Percentiles rank a stretch among this genome's conserved stretches.
Evolutionary conservation across 2,797 vertebrate species (phyloP).

Genomic region (Cryptoprocta ferox): DNA sequence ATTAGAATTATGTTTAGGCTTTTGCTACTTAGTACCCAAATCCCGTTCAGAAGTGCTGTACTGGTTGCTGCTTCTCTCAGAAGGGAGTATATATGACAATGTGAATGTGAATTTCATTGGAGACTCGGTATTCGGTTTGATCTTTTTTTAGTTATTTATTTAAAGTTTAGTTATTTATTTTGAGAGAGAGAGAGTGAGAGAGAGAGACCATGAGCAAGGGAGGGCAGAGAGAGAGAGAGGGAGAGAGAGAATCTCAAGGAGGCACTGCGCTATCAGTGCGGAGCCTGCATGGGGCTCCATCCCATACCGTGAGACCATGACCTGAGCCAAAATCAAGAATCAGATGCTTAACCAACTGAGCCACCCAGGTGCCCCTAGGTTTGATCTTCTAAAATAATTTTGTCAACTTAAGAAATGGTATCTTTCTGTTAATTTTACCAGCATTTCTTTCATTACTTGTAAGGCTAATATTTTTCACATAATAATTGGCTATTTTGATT

Average conservation of each 20-base stretch:
- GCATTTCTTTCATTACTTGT: background rate
- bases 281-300: too few species aligned
- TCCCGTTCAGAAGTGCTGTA: background rate
- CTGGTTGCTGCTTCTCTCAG: background rate
- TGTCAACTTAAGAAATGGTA: background rate
- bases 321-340: too few species aligned
- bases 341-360: too few species aligned
- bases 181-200: too few species aligned
- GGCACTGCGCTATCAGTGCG: too few species aligned
- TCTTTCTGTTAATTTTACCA: background rate
- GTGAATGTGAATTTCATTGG: background rate
- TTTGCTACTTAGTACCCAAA: background rate
- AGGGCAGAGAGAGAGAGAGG: too few species aligned
- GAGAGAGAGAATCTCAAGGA: too few species aligned
- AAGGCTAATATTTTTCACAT: conserved; percentile 7
- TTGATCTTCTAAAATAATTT: background rate
- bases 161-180: too few species aligned
- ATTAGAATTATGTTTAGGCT: background rate
- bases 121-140: background rate
- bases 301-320: too few species aligned
- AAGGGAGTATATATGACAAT: background rate
- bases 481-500: background rate
- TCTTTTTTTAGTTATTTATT: background rate
- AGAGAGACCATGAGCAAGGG: too few species aligned
- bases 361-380: too few species aligned